phyloP scores from a whole-genome alignment of 2,797 vertebrate genomes.

The Rhinella marina region DNA sequence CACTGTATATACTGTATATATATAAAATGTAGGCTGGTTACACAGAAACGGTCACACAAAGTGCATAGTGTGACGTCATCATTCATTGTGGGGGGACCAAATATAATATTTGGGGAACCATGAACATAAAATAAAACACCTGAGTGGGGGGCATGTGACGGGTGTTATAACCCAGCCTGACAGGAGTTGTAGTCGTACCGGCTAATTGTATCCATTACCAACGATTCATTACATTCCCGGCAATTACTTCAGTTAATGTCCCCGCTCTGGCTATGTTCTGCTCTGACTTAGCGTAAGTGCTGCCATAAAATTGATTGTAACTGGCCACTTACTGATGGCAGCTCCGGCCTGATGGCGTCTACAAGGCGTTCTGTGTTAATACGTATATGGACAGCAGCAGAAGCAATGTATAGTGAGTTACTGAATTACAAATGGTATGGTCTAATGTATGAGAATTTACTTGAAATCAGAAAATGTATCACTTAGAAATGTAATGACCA shows the following conservation, averaged over 20 bases:
- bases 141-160: neutral
- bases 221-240: constrained; percentile 9
- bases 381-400: neutral
- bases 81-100: neutral
- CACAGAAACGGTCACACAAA: neutral
- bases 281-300: neutral
- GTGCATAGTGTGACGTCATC: neutral
- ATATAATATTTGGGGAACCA: neutral
- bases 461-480: neutral
- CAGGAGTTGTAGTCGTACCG: neutral
- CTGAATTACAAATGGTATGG: neutral
- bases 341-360: neutral
- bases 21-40: too few relatives aligned
- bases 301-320: constrained; percentile 23
- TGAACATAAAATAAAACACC: neutral
- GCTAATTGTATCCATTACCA: constrained; percentile 18
- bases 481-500: neutral
- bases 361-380: neutral
- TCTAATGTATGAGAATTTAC: neutral
- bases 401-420: too few relatives aligned
- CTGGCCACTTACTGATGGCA: neutral
- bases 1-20: too few relatives aligned
- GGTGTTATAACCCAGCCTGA: neutral
- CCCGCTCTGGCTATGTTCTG: neutral
- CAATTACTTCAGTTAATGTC: constrained; percentile 19